Evolutionary conservation across 2,888 invertebrate genomes (phyloP), one percentile per base, ranked within the genome.

Genomic region (Spatulosminthurus flaviceps): DNA sequence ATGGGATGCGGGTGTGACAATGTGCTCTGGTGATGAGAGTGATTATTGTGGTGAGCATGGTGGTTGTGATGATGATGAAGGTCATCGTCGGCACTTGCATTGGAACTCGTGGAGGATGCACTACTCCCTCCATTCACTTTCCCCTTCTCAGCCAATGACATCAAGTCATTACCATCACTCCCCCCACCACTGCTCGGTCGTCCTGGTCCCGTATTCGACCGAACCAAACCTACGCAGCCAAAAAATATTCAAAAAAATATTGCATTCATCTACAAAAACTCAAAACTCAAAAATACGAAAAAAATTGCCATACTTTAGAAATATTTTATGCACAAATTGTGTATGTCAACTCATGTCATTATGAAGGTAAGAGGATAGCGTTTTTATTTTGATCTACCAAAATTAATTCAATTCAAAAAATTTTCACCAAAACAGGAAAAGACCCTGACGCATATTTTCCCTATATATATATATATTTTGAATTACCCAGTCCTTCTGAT

Each of bases 71-170:
- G 80, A 22, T 78, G 80, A 76, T 77, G 82, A 19, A 84, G 81
- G 77, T 86, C 89, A 86, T 89, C 87, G 76, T 87, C 90, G 0
- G 91, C 90, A 84, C 90, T 90, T 13, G 89, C 89, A 67, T 89
- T 90, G n/a, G 90, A 90, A 82, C 89, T 89, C 81, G 89, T 89
- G 79, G 90, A 89, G 1, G 89, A 89, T 72, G 87, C 87, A 84
- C 89, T 89, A 84, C 88, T 88, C 78, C 89, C 88, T 72, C 88
- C 87, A 24, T 89, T 89, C 29, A 88, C 88, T 78, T 88, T 87
- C n/a, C 89, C 90, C 82, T 89, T 89, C 86, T 90, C 90, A 42
- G 89, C 90, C 83, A 90, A 85, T 0, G 90, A 90, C 81, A 89
- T 89, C 60, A 89, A 87, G 84, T 89, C 89, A 79, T 87, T 82